A percentile compares a stretch with the other conserved stretches of the same genome.
Conservation (phyloP, 2,888 invertebrate species). For the Pyrgus malvae region DNA sequence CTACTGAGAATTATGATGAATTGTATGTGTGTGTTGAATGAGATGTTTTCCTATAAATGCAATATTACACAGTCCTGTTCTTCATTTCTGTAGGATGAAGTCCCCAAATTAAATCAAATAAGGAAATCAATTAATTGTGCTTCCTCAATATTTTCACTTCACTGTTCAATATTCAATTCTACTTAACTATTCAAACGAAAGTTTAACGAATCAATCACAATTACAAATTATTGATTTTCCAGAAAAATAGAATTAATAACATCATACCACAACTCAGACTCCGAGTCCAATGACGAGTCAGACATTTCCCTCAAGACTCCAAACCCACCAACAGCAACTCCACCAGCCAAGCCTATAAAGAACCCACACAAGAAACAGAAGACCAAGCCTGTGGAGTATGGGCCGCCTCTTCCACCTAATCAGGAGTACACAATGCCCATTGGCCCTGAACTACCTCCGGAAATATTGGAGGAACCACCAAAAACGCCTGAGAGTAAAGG, state of each 20-base stretch:
- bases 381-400: slow-evolving; percentile 55
- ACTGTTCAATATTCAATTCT: not conserved
- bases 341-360: slow-evolving; percentile 37
- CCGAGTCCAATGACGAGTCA: slow-evolving; percentile 76
- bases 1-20: too few relatives aligned
- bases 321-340: slow-evolving; percentile 35
- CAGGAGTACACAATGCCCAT: slow-evolving; percentile 62
- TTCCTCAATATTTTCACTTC: too few relatives aligned
- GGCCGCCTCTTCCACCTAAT: slow-evolving; percentile 61
- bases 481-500: slow-evolving; percentile 40
- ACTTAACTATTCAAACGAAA: not conserved
- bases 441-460: slow-evolving; percentile 66
- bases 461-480: slow-evolving; percentile 36
- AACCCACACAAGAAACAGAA: slow-evolving; percentile 54
- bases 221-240: slow-evolving; percentile 35
- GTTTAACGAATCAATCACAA: not conserved
- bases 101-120: too few relatives aligned
- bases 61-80: too few relatives aligned
- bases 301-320: slow-evolving; percentile 47
- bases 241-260: slow-evolving; percentile 83
- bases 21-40: too few relatives aligned
- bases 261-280: slow-evolving; percentile 78
- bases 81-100: too few relatives aligned
- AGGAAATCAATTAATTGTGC: too few relatives aligned
- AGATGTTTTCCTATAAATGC: too few relatives aligned